phyloP scores from a whole-genome alignment of 1,140 invertebrate species.

The Aradophagus sp. region DNA sequence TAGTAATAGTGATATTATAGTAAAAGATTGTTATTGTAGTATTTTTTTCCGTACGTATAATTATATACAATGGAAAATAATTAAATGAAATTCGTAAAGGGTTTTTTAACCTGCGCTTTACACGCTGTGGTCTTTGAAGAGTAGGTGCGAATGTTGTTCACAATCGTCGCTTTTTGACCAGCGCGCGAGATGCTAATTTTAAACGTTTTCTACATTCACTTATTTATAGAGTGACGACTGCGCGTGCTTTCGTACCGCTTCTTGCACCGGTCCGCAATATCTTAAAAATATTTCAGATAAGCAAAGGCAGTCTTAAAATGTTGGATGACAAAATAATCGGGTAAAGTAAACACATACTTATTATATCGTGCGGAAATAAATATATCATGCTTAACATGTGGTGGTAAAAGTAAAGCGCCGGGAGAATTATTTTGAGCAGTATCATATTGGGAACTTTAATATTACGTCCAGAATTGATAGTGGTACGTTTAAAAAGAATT shows the following conservation, averaged over 20 bases:
- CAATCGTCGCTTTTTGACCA: slow-evolving; percentile 16
- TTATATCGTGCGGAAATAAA: slow-evolving; percentile 37
- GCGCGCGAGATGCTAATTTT: slow-evolving; percentile 60
- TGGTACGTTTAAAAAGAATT: too few relatives aligned
- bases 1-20: too few relatives aligned
- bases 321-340: slow-evolving; percentile 29
- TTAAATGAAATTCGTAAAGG: slow-evolving; percentile 7
- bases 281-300: slow-evolving; percentile 29
- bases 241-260: slow-evolving; percentile 42
- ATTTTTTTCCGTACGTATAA: too few relatives aligned
- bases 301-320: slow-evolving; percentile 29
- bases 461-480: too few relatives aligned
- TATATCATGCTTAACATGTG: slow-evolving; percentile 16
- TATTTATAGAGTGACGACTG: slow-evolving; percentile 62
- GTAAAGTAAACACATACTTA: slow-evolving; percentile 23
- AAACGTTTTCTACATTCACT: slow-evolving; percentile 62
- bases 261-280: slow-evolving; percentile 15
- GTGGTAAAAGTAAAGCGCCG: too few relatives aligned
- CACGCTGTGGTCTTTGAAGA: slow-evolving; percentile 8
- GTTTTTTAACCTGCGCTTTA: slow-evolving; percentile 6
- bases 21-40: too few relatives aligned
- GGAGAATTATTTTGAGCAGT: too few relatives aligned
- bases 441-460: too few relatives aligned
- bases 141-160: slow-evolving; percentile 28
- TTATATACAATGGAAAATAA: neutral